phyloP scores from a whole-genome alignment of 2,888 invertebrate genomes.

The Loripinus fragilis region DNA sequence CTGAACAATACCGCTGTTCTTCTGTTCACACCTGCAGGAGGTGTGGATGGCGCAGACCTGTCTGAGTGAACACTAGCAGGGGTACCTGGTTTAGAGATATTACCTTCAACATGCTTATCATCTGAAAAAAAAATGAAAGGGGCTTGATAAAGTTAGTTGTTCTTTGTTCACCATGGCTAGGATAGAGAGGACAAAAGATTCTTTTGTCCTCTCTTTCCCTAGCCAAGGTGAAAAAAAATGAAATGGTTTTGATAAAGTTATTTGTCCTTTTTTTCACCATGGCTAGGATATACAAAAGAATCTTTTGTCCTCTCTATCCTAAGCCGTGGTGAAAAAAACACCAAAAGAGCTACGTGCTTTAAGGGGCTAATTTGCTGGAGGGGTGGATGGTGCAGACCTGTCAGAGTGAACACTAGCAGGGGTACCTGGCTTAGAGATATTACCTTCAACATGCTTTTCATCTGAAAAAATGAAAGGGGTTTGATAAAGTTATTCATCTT shows the following conservation, averaged over 20 bases:
- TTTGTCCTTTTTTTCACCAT: too few species aligned
- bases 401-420: constrained; percentile 53
- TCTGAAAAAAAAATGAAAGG: constrained; percentile 25
- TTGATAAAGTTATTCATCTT: too few species aligned
- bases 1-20: constrained; percentile 91
- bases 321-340: too few species aligned
- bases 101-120: constrained; percentile 32
- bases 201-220: too few species aligned
- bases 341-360: too few species aligned
- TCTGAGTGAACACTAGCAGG: constrained; percentile 53
- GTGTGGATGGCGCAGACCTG: constrained; percentile 59
- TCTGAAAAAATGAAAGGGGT: constrained; percentile 29
- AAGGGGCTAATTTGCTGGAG: constrained; percentile 83
- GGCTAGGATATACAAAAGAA: too few species aligned
- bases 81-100: constrained; percentile 48
- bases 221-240: too few species aligned
- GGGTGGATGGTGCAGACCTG: constrained; percentile 59
- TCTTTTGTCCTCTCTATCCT: too few species aligned
- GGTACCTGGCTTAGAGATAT: constrained; percentile 48
- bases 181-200: too few species aligned
- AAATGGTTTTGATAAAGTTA: too few species aligned
- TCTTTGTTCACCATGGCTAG: too few species aligned
- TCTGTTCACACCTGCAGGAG: constrained; percentile 87
- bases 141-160: too few species aligned
- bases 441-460: constrained; percentile 30